Base-by-base conservation (phyloP, 2,888 invertebrate species). In the Xylota sylvarum region DNA sequence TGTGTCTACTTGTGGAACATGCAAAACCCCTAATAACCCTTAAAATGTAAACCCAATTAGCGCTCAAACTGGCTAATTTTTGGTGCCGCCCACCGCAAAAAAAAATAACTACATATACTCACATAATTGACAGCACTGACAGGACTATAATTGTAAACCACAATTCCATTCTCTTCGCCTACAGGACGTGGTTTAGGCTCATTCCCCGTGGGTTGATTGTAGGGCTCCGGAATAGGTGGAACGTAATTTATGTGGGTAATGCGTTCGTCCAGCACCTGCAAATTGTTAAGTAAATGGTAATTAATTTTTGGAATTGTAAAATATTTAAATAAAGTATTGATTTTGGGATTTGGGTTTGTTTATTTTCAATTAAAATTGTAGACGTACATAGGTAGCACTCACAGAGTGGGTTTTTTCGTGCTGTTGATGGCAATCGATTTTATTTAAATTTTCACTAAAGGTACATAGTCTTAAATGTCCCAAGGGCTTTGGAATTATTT, bases 51-150 rank as follows among this genome's bases (percentile, higher is more conserved):
- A 83, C 55, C 48, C 67, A 83, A 74, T 87, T 87, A 83, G 64
- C 58, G 52, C 19, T 23, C 3, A 23, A 35, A 46, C 14, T 23
- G 73, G 72, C 56, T 74, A 83, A 76, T 48, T 60, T 69, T 37
- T 12, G 37, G 23, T 50, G 7, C 1, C 23, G 9, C 23, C 46
- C 14, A 17, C 46, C 23, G 30, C 27, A 9, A 46, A 58, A 65
- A 19, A 23, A 23, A 23, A 23, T 23, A 23, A 23, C 23, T 23
- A 23, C 23, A 7, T 48, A 74, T 89, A 94, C 96, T 95, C 93
- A 97, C 97, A 92, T 97, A 97, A 93, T 97, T 97, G 27, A 97
- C 97, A 73, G 97, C 96, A 91, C 96, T 96, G 93, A 96, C 96
- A 9, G 97, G 97, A 90, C 95, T 96, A 91, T 97, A 97, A 90